Conservation (phyloP, 2,888 invertebrate species). For the Zaprionus obscuricornis region DNA sequence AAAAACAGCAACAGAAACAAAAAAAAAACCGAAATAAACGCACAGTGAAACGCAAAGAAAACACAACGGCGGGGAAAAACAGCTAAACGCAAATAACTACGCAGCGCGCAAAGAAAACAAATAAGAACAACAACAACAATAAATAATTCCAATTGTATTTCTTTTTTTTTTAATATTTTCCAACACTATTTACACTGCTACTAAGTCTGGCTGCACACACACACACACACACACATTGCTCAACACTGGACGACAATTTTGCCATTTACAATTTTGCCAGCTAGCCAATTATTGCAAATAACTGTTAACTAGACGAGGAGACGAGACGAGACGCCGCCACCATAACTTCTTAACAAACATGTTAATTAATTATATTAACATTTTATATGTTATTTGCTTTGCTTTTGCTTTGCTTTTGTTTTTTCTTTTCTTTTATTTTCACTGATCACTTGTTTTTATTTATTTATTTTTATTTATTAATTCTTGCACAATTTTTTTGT, state of each 20-base stretch:
- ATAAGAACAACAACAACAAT: too few species aligned
- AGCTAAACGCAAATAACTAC: slow-evolving; percentile 38
- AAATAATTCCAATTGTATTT: slow-evolving; percentile 39
- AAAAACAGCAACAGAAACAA: too few species aligned
- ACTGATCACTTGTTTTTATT: too few species aligned
- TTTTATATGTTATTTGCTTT: slow-evolving; percentile 24
- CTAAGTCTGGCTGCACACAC: slow-evolving; percentile 2
- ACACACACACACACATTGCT: slow-evolving; percentile 18
- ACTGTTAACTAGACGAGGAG: slow-evolving; percentile 31
- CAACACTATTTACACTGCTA: slow-evolving; percentile 51
- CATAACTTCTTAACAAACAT: slow-evolving; percentile 7
- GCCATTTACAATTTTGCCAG: slow-evolving; percentile 19
- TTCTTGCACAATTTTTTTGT: slow-evolving; percentile 70
- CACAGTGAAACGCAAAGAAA: slow-evolving; percentile 23
- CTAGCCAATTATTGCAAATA: slow-evolving; percentile 42
- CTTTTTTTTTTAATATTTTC: slow-evolving; percentile 28
- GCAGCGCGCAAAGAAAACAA: slow-evolving; percentile 53
- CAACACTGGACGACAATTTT: slow-evolving; percentile 27
- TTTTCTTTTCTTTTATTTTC: too few species aligned
- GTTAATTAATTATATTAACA: slow-evolving; percentile 44
- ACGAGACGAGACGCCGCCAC: too few species aligned
- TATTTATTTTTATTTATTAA: too few species aligned
- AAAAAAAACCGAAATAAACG: neutral
- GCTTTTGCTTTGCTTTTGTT: too few species aligned
- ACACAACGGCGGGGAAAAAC: slow-evolving; percentile 43